Conservation (phyloP, 2,113 vertebrate species). For the Vidua chalybeata region DNA sequence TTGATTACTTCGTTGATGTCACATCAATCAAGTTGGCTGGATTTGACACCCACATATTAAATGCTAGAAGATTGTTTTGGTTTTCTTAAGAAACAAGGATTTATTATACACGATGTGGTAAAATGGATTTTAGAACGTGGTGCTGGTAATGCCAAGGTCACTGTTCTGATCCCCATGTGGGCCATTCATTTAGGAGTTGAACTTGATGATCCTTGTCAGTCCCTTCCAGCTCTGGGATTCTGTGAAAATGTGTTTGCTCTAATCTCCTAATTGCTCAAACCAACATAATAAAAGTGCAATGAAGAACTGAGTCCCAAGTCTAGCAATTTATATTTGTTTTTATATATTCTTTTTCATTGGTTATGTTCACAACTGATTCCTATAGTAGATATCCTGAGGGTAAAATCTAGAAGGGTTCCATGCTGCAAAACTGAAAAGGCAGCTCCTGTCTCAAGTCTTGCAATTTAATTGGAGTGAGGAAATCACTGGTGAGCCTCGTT, state of each 20-base stretch:
- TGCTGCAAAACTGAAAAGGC: neutral
- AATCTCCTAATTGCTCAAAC: neutral
- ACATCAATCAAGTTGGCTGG: neutral
- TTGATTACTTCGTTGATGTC: neutral
- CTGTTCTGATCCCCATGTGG: neutral
- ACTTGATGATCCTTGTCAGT: neutral
- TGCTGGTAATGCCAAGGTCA: neutral
- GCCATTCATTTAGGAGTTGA: neutral
- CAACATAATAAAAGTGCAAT: neutral
- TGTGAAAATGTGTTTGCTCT: neutral
- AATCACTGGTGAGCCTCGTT: neutral
- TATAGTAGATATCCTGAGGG: neutral
- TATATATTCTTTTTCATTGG: neutral
- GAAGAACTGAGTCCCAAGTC: neutral
- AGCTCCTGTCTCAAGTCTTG: neutral
- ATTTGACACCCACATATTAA: neutral
- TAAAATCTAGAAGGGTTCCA: neutral
- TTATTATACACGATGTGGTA: neutral
- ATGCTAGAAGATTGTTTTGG: neutral
- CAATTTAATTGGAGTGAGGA: too few species aligned
- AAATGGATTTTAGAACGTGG: neutral
- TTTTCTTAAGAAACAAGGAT: neutral
- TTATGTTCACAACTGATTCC: neutral
- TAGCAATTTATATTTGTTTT: neutral
- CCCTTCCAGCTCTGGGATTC: neutral